A percentile compares a stretch with the other conserved stretches of the same genome.
Evolutionary conservation across 2,797 vertebrate species (phyloP).

Genomic region (Delichon dasypus): DNA sequence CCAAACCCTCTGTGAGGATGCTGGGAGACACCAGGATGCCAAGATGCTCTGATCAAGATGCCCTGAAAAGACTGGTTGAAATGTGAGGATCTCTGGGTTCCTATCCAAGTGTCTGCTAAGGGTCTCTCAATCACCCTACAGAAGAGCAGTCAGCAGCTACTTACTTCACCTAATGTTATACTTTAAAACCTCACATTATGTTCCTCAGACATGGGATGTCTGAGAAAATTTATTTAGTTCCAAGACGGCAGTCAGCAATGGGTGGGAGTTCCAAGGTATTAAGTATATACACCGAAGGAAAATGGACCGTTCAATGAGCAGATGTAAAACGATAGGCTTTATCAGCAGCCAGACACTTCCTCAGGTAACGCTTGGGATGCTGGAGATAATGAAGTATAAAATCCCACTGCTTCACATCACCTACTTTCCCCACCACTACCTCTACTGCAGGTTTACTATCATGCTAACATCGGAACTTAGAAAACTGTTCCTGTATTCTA

Average conservation of each 20-base stretch:
- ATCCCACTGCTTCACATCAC: neutral
- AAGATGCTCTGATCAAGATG: neutral
- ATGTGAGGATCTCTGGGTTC: neutral
- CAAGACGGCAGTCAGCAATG: neutral
- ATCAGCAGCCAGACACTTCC: slow-evolving; percentile 18
- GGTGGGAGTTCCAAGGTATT: neutral
- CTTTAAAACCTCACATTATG: neutral
- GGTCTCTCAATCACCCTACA: neutral
- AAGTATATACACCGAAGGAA: neutral
- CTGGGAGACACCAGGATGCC: neutral
- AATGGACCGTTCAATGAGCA: neutral
- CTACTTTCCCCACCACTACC: neutral
- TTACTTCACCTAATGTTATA: neutral
- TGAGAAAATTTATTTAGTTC: neutral
- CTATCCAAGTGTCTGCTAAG: neutral
- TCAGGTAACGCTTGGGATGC: neutral
- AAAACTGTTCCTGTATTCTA: neutral
- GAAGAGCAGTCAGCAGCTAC: neutral
- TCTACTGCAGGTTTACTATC: neutral
- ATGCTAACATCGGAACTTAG: neutral
- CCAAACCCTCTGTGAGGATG: neutral
- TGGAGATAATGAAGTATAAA: slow-evolving; percentile 16
- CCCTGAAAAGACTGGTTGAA: neutral
- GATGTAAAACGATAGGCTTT: slow-evolving; percentile 3
- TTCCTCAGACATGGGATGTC: neutral